Conservation (phyloP, 2,888 invertebrate genomes). For the Pollenia griseotomentosa region DNA sequence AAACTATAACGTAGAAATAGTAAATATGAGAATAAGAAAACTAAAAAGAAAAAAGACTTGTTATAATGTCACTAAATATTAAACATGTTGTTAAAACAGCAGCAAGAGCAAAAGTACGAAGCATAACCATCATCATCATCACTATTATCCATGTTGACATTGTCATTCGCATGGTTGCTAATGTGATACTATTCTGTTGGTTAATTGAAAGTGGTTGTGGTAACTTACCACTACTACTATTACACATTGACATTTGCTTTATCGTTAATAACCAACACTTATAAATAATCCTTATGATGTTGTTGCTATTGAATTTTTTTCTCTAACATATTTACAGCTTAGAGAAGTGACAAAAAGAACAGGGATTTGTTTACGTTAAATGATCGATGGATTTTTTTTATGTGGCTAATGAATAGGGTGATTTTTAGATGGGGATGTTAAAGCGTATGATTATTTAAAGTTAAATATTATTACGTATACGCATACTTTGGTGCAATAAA, state of each 20-base stretch:
- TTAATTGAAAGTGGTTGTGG: background rate
- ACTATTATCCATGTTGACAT: slow-evolving; percentile 14
- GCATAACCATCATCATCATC: background rate
- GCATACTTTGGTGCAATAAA: too few relatives aligned
- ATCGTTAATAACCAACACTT: background rate
- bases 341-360: background rate
- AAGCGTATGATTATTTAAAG: too few relatives aligned
- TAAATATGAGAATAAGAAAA: background rate
- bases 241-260: background rate
- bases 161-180: slow-evolving; percentile 22
- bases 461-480: too few relatives aligned
- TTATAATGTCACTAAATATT: slow-evolving; percentile 30
- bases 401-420: background rate
- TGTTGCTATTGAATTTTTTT: background rate
- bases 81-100: slow-evolving; percentile 3
- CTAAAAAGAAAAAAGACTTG: background rate
- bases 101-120: background rate
- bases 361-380: background rate
- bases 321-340: background rate
- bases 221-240: background rate
- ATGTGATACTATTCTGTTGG: background rate
- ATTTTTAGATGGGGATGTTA: background rate
- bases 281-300: background rate
- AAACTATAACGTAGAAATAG: background rate
- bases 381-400: slow-evolving; percentile 18